Percentiles rank a stretch among this genome's conserved stretches.
Evolutionary conservation across 2,797 vertebrate species (phyloP).

Genomic region (Dicrostonyx torquatus): DNA sequence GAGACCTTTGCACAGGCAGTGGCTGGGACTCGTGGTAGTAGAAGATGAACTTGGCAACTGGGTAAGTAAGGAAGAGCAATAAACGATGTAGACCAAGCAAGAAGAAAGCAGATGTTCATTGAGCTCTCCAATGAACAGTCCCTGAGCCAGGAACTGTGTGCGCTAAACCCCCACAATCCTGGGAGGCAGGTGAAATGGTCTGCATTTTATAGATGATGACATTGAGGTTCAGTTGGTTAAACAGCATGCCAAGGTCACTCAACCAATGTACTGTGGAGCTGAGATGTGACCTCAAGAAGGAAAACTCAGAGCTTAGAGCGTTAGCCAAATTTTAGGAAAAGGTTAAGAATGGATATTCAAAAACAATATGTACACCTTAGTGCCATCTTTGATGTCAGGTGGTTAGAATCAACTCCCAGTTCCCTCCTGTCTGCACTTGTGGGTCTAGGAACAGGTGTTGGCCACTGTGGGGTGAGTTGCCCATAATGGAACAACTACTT

Average conservation of each 20-base stretch:
- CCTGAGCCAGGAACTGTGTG: neutral
- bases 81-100: neutral
- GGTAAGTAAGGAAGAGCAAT: neutral
- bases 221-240: neutral
- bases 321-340: slow-evolving; percentile 4
- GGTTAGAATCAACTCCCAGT: neutral
- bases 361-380: neutral
- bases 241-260: neutral
- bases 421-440: neutral
- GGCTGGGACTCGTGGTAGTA: neutral
- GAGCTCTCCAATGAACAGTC: neutral
- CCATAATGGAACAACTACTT: neutral
- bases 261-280: neutral
- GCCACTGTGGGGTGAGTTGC: neutral
- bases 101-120: slow-evolving; percentile 8
- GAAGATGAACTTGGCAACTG: slow-evolving; percentile 17
- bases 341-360: neutral
- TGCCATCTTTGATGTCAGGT: neutral
- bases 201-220: slow-evolving; percentile 46
- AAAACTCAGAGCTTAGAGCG: slow-evolving; percentile 9
- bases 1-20: neutral
- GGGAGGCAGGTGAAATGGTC: slow-evolving; percentile 33
- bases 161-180: neutral
- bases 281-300: neutral
- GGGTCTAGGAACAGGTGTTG: neutral